Evolutionary conservation across 1,140 invertebrate genomes (phyloP).

Genomic region (Drosophila quadrilineata): DNA sequence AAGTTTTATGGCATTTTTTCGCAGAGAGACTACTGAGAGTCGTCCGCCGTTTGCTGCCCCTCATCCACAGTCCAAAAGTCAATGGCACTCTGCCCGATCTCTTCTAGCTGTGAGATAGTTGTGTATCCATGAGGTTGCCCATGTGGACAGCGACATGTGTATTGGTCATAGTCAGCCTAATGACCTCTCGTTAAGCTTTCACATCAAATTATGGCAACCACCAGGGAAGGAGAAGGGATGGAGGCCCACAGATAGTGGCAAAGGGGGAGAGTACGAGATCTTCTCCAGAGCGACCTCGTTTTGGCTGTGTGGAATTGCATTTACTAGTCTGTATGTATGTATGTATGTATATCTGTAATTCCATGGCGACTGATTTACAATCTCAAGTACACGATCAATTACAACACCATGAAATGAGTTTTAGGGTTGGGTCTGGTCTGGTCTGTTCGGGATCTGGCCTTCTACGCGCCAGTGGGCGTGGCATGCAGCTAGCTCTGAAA

Average conservation of each 20-base stretch:
- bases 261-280: too few species aligned
- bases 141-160: constrained; percentile 31
- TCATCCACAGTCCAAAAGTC: constrained; percentile 46
- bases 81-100: constrained; percentile 55
- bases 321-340: too few species aligned
- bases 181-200: constrained; percentile 53
- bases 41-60: too few species aligned
- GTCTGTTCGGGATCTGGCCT: constrained; percentile 6
- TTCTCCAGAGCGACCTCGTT: too few species aligned
- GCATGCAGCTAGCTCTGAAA: constrained; percentile 8
- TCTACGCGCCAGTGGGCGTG: constrained; percentile 55
- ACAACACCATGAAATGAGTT: constrained; percentile 15
- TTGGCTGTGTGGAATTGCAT: constrained; percentile 13
- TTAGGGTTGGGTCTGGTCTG: neutral
- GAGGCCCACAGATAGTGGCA: too few species aligned
- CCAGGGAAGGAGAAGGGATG: too few species aligned
- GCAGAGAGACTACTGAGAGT: too few species aligned
- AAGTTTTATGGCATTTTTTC: constrained; percentile 78
- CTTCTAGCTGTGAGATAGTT: constrained; percentile 29
- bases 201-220: too few species aligned
- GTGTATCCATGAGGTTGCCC: constrained; percentile 48
- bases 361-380: constrained; percentile 30
- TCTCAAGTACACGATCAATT: constrained; percentile 46
- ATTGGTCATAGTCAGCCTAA: constrained; percentile 34
- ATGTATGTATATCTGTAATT: too few species aligned